Base-by-base conservation (phyloP, 2,113 vertebrate genomes). In the Serilophus lunatus region DNA sequence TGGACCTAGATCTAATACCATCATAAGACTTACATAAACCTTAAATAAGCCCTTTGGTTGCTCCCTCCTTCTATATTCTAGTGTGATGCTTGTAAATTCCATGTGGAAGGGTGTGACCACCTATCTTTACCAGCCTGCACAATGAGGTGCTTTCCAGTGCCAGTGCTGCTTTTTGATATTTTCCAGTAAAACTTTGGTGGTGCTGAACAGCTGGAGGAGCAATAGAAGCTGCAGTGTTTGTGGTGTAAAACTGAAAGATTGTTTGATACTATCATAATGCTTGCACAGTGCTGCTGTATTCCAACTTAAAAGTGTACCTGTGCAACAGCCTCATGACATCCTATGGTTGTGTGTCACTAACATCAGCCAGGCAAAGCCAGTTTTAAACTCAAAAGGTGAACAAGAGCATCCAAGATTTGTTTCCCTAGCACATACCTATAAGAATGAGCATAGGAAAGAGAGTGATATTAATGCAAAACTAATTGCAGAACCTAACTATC, bases 381-480 rank as follows among this genome's bases (percentile, higher is more conserved):
- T 87, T 91, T 57, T 69, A 33, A 54, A n/a, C 29, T 72, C 59
- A 75, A 13, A 86, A 57, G 9, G 1, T 60, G 54, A 92, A 57
- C n/a, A 76, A 47, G 45, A 93, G 56, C 2, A 4, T 38, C 68
- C 33, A 63, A 60, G 44, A 76, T 83, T 71, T 92, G 17, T 95
- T 93, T 82, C 75, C 51, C 81, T 87, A 35, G 45, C 75, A 68
- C 51, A 57, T 45, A 47, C 51, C 76, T 79, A 1, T 77, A 54
- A 66, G 82, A 91, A 57, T 54, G 33, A 45, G 53, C 65, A 53
- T 28, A 33, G 17, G 66, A 57, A 68, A 42, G 12, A 86, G 40
- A 79, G 38, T 14, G 74, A 68, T 50, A 75, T 63, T 78, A 89
- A 92, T 31, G 47, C 40, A 86, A 85, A 92, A 65, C 49, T 79